Percentiles rank a stretch among this genome's conserved stretches.
Conservation (phyloP, 1,140 invertebrate genomes). For the Rhagoletis zephyria region DNA sequence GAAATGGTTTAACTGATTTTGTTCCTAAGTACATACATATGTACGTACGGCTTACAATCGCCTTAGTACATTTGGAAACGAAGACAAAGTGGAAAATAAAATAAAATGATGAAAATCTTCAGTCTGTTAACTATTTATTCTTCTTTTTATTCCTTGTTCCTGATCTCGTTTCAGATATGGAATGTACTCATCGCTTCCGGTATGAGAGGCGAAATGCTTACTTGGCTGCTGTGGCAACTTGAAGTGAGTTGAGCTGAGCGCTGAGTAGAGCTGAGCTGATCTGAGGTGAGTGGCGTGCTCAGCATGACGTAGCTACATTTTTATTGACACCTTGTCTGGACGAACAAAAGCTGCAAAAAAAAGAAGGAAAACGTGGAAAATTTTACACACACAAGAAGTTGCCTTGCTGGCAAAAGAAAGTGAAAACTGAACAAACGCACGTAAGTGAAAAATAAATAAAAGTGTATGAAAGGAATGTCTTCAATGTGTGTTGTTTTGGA, state of each 20-base stretch:
- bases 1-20: constrained; percentile 33
- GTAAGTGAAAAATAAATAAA: not conserved
- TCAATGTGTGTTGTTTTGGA: not conserved
- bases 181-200: constrained; percentile 31
- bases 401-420: not conserved
- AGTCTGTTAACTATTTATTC: not conserved
- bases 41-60: not conserved
- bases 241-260: not conserved
- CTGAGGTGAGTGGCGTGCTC: not conserved
- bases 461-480: not conserved
- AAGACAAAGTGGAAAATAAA: not conserved
- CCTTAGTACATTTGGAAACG: not conserved
- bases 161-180: constrained; percentile 25
- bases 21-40: no score
- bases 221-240: not conserved
- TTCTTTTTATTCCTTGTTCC: not conserved
- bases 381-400: not conserved
- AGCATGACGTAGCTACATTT: constrained; percentile 5
- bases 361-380: not conserved
- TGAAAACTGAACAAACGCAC: not conserved
- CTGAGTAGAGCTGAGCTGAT: not conserved
- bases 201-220: not conserved
- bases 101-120: constrained; percentile 14
- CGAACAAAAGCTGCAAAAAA: not conserved
- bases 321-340: constrained; percentile 36